Evolutionary conservation across 2,888 invertebrate species (phyloP).

Genomic region (Yponomeuta plumbellus): DNA sequence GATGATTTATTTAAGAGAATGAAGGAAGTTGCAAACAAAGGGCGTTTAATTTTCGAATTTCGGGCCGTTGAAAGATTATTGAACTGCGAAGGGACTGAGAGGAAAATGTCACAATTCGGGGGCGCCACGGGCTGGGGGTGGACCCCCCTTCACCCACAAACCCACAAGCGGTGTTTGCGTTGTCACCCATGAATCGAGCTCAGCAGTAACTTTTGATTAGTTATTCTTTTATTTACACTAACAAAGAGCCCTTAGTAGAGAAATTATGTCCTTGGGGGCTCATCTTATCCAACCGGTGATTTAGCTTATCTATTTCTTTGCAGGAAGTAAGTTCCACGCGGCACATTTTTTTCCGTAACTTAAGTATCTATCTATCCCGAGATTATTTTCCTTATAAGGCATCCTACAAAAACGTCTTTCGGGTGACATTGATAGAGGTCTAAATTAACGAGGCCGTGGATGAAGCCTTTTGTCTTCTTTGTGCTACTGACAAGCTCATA

Average conservation of each 20-base stretch:
- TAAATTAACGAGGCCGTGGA: conserved; percentile 4
- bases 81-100: conserved; percentile 52
- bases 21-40: conserved; percentile 30
- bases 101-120: conserved; percentile 65
- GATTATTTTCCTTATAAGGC: background rate
- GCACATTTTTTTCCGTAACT: too few species aligned
- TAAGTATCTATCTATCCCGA: too few species aligned
- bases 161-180: conserved; percentile 50
- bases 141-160: conserved; percentile 32
- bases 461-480: background rate
- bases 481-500: conserved; percentile 1
- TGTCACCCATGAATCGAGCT: conserved; percentile 51
- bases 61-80: conserved; percentile 50
- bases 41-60: conserved; percentile 48
- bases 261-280: background rate
- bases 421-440: background rate
- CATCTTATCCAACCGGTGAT: too few species aligned
- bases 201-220: conserved; percentile 55
- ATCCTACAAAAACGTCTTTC: background rate
- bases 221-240: conserved; percentile 52
- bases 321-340: too few species aligned
- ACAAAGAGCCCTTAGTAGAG: conserved; percentile 29
- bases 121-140: conserved; percentile 30
- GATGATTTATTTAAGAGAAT: conserved; percentile 21
- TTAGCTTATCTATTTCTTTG: too few species aligned